Percentiles rank a stretch among this genome's conserved stretches.
Evolutionary conservation across 1,140 invertebrate species (phyloP).

Genomic region (Harpegnathos saltator): DNA sequence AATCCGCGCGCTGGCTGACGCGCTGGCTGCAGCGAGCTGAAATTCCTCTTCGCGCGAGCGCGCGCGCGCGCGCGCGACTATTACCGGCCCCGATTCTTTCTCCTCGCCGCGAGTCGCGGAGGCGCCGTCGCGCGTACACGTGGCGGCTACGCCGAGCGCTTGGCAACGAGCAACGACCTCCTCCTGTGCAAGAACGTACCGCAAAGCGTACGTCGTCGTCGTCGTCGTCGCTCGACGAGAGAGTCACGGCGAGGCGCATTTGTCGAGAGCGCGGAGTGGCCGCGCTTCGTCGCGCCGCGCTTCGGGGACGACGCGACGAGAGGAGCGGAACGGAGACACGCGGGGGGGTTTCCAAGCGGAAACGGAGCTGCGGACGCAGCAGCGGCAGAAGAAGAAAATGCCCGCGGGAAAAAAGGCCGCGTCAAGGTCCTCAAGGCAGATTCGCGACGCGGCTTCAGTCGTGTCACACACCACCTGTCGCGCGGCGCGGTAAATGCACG

Average conservation of each 20-base stretch:
- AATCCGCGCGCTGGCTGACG: background rate
- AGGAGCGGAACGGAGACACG: constrained; percentile 40
- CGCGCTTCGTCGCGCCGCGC: constrained; percentile 34
- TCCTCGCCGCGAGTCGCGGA: constrained; percentile 48
- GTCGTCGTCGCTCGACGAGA: background rate
- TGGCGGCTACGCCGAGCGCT: constrained; percentile 60
- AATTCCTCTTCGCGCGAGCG: background rate
- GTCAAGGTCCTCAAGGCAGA: constrained; percentile 65
- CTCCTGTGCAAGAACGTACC: constrained; percentile 43
- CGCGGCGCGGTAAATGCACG: constrained; percentile 59
- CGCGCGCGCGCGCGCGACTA: no score
- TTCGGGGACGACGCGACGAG: background rate
- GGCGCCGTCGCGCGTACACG: constrained; percentile 46
- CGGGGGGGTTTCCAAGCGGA: constrained; percentile 45
- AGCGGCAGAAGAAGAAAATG: constrained; percentile 64
- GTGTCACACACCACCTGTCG: constrained; percentile 69
- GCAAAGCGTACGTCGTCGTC: no score
- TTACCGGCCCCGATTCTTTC: constrained; percentile 25
- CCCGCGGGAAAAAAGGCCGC: constrained; percentile 48
- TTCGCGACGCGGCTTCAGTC: constrained; percentile 67
- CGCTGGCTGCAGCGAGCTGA: background rate
- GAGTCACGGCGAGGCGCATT: constrained; percentile 56
- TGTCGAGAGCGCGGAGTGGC: constrained; percentile 62
- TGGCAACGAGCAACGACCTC: constrained; percentile 71
- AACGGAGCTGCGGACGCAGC: constrained; percentile 47